These are phyloP conservation scores for Trichogramma evanescens DNA, from an alignment of 2,888 invertebrate genomes.

Conservation along the genomic window DNA sequence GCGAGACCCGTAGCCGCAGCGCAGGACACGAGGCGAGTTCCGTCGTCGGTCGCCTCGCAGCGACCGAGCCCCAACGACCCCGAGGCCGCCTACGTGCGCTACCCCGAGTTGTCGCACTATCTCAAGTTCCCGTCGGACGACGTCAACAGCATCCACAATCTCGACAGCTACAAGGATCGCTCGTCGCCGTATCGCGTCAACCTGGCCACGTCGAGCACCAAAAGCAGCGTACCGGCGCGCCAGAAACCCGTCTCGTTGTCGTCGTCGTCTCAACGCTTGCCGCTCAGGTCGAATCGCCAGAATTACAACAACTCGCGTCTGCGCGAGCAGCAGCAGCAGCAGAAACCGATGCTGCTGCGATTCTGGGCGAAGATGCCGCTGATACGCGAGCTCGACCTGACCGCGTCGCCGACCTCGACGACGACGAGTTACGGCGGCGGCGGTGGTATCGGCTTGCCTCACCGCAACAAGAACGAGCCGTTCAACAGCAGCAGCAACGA, in stretches of 20 bases:
- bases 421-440: slow-evolving; percentile 24
- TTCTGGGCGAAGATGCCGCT: slow-evolving; percentile 39
- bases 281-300: slow-evolving; percentile 11
- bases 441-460: neutral
- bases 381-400: slow-evolving; percentile 29
- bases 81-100: slow-evolving; percentile 6
- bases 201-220: slow-evolving; percentile 26
- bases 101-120: slow-evolving; percentile 13
- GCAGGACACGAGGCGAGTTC: neutral
- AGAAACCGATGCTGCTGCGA: slow-evolving; percentile 30
- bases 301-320: slow-evolving; percentile 11
- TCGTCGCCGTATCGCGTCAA: slow-evolving; percentile 21
- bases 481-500: slow-evolving; percentile 1
- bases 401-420: slow-evolving; percentile 28
- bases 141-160: slow-evolving; percentile 39
- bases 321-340: slow-evolving; percentile 24
- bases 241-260: slow-evolving; percentile 27
- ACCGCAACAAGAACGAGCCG: slow-evolving; percentile 5
- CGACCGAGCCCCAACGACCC: neutral
- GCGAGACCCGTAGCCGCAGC: neutral
- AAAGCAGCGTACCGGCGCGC: slow-evolving; percentile 28
- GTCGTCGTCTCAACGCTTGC: slow-evolving; percentile 24
- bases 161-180: slow-evolving; percentile 34
- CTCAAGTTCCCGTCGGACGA: slow-evolving; percentile 38
- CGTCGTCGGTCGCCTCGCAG: neutral